Evolutionary conservation across 2,113 vertebrate species (phyloP), one percentile per base, ranked within the genome.

Genomic region (Elaphurus davidianus): DNA sequence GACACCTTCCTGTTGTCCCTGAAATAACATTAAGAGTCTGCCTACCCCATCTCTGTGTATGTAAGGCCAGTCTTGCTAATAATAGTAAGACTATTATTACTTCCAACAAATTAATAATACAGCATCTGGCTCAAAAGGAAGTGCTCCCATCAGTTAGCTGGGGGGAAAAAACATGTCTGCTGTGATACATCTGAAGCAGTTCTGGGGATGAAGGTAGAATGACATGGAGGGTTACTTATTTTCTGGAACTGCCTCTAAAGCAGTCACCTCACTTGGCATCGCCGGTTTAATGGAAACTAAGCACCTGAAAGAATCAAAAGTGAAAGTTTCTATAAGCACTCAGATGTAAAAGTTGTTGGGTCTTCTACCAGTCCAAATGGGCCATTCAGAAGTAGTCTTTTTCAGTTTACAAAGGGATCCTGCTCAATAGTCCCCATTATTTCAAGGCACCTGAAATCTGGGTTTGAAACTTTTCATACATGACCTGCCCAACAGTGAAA

Each of bases 51-150:
- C 94, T 96, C 96, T 95, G 33, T 92, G 16, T 86, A 90, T 92
- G 16, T 86, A 90, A 97, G 92, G 52, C 36, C 62, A 96, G 16
- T 87, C 78, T 96, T 89, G 76, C 54, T 94, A 97, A 96, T 94
- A 96, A 88, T 94, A 96, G 81, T 78, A 60, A 59, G 43, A 87
- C 67, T 71, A 36, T 12, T 71, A 71, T 40, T 71, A 71, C 64
- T 88, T 91, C 83, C 76, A 96, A 88, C 54, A 95, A 96, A 93
- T 96, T 93, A 97, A 59, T 83, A 97, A 78, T 57, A 64, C 13
- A 92, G 25, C 50, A 82, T 91, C 33, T 97, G 89, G 60, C 55
- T 95, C 83, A 83, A 93, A 96, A 83, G 67, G 67, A 87, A 91
- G 55, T n/a, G 15, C 33, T 78, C 71, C 40, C 78, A 90, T 96